These are phyloP conservation scores for Bubo blakistoni DNA, from an alignment of 2,113 vertebrate species.

Conservation along the genomic window DNA sequence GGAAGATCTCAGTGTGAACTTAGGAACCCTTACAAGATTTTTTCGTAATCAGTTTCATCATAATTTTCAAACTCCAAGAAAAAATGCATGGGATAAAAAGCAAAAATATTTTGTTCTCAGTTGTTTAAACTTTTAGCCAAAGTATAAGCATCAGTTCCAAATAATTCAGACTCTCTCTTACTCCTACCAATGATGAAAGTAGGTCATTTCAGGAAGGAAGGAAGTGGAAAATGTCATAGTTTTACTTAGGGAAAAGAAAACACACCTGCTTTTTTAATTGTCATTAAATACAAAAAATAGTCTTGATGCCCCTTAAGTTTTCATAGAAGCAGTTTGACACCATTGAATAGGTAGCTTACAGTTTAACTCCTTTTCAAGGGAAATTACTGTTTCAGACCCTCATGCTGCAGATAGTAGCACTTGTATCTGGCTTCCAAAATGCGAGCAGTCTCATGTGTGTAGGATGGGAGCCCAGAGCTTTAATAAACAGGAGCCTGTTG, in stretches of 20 bases:
- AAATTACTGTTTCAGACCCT: not conserved
- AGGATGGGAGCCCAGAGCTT: not conserved
- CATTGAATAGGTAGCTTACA: not conserved
- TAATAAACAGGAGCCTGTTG: not conserved
- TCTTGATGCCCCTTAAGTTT: not conserved
- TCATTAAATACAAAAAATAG: not conserved
- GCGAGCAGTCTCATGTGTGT: accelerated
- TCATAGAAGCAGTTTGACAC: not conserved
- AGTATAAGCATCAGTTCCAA: not conserved
- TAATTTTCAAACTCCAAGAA: not conserved
- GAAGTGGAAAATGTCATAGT: not conserved
- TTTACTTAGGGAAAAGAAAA: not conserved
- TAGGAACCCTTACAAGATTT: not conserved
- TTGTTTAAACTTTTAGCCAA: not conserved
- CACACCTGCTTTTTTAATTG: not conserved
- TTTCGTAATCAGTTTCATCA: not conserved
- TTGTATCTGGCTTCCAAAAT: not conserved
- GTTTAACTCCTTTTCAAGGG: not conserved
- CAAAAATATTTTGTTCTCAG: not conserved
- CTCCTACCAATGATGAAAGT: not conserved
- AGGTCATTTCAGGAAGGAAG: not conserved
- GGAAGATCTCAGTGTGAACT: not conserved
- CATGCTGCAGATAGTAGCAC: not conserved
- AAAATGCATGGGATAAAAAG: not conserved
- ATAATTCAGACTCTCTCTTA: not conserved